These are phyloP conservation scores for Neolamprologus modestus DNA, from an alignment of 2,113 vertebrate genomes.

Conservation along the genomic window DNA sequence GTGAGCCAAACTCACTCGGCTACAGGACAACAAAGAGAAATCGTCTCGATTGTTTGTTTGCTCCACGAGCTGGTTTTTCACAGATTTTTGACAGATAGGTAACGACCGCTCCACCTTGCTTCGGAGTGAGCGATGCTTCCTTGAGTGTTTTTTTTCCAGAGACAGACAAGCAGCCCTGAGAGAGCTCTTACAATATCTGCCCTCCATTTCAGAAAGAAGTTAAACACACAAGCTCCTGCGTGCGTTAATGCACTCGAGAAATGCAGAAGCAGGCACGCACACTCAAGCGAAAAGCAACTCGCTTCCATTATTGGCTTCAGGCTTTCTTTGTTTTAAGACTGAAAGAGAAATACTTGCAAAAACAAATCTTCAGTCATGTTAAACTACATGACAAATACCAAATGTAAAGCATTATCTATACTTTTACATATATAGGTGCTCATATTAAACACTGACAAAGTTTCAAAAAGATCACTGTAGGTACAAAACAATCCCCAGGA, in stretches of 20 bases:
- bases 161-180: background rate
- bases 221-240: background rate
- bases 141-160: background rate
- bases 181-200: background rate
- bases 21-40: background rate
- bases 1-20: background rate
- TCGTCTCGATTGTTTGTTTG: background rate
- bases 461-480: background rate
- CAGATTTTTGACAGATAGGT: background rate
- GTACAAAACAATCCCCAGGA: background rate
- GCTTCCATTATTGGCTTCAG: background rate
- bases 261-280: background rate
- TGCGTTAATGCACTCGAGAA: background rate
- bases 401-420: background rate
- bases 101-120: background rate
- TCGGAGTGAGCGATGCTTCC: background rate
- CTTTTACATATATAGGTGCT: background rate
- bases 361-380: fast-evolving
- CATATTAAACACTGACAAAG: background rate
- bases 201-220: background rate
- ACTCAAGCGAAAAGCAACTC: background rate
- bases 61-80: background rate
- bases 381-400: background rate
- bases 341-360: background rate
- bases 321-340: background rate